Evolutionary conservation across 2,113 vertebrate genomes (phyloP).

Genomic region (Geococcyx californianus): DNA sequence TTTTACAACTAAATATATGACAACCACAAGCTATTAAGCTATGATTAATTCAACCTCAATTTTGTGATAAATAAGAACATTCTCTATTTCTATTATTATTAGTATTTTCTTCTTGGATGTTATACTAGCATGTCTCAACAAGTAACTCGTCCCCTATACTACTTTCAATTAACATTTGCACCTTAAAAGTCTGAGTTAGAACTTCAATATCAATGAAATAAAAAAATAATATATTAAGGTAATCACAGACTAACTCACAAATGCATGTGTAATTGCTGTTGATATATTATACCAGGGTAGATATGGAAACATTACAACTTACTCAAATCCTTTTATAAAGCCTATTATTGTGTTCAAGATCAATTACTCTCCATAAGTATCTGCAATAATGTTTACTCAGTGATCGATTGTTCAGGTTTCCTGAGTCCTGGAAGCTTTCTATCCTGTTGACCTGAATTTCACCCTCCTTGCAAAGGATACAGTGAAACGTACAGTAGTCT

Average conservation of each 20-base stretch:
- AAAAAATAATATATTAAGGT: background rate
- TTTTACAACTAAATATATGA: constrained; percentile 19
- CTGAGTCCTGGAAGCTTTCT: constrained; percentile 58
- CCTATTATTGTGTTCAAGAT: constrained; percentile 47
- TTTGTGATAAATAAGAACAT: constrained; percentile 22
- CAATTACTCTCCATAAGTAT: constrained; percentile 37
- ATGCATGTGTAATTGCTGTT: background rate
- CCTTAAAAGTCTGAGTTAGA: background rate
- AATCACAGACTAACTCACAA: background rate
- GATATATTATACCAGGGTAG: background rate
- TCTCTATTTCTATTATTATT: background rate
- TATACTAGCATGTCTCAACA: too few relatives aligned
- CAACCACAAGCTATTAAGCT: constrained; percentile 1
- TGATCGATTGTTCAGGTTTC: constrained; percentile 66
- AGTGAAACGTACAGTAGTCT: constrained; percentile 68
- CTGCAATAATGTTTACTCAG: constrained; percentile 55
- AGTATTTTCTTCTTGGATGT: background rate
- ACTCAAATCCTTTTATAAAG: constrained; percentile 34
- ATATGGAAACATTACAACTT: constrained; percentile 29
- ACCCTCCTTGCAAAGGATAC: constrained; percentile 65
- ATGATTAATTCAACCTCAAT: constrained; percentile 1
- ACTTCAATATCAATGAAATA: background rate
- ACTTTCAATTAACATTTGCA: background rate
- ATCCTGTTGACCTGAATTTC: constrained; percentile 66
- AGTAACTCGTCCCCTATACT: background rate